Conservation (phyloP, 1,140 invertebrate genomes). For the Wasmannia auropunctata region DNA sequence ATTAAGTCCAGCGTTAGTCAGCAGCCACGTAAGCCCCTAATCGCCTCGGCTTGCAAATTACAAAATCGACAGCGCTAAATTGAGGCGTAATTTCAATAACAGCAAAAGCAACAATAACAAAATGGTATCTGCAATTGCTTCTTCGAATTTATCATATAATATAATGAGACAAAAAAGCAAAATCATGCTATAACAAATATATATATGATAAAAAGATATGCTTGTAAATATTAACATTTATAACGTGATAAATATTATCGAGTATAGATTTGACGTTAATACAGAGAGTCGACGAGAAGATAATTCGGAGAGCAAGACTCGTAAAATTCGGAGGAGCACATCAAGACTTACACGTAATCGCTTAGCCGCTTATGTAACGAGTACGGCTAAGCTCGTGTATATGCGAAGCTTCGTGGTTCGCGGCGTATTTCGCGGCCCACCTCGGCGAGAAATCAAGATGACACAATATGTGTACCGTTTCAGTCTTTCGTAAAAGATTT, state of each 20-base stretch:
- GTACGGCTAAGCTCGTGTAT: constrained; percentile 50
- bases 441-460: constrained; percentile 60
- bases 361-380: constrained; percentile 37
- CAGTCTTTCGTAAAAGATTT: constrained; percentile 44
- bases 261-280: not conserved
- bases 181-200: not conserved
- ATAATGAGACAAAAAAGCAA: not conserved
- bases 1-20: constrained; percentile 54
- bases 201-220: not conserved
- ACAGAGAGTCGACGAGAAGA: not conserved
- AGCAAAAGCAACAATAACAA: not conserved
- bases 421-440: constrained; percentile 51
- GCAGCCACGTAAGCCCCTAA: constrained; percentile 45
- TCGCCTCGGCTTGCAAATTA: constrained; percentile 45
- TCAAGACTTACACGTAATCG: constrained; percentile 32
- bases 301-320: not conserved
- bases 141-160: not conserved
- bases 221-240: not conserved
- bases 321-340: constrained; percentile 19
- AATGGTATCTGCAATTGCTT: not conserved
- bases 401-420: constrained; percentile 39
- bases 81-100: constrained; percentile 40
- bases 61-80: constrained; percentile 54
- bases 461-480: constrained; percentile 34
- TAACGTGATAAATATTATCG: not conserved